Conservation (phyloP, 2,888 invertebrate species). For the Odontocolon sp. region DNA sequence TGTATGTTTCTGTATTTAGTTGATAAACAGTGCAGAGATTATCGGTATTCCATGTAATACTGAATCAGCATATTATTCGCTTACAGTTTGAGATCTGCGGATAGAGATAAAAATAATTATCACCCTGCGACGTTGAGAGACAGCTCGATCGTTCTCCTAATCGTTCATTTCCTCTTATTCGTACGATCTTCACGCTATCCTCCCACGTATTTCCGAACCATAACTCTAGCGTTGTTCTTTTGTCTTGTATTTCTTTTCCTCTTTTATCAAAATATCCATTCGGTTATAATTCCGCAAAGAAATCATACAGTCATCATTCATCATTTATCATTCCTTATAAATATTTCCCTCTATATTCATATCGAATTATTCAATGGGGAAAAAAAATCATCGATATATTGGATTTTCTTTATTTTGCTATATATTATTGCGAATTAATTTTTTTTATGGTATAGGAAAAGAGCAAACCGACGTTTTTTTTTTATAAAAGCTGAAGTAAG, state of each 20-base stretch:
- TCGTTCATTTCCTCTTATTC: slow-evolving; percentile 64
- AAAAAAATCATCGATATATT: neutral
- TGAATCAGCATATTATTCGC: slow-evolving; percentile 31
- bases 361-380: no score
- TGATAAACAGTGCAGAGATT: no score
- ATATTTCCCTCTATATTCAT: no score
- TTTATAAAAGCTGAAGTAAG: slow-evolving; percentile 41
- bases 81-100: slow-evolving; percentile 69
- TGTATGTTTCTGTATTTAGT: no score
- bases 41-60: slow-evolving; percentile 34
- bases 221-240: slow-evolving; percentile 36
- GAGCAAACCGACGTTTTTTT: slow-evolving; percentile 18
- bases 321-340: neutral
- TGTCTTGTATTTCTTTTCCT: slow-evolving; percentile 7
- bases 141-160: slow-evolving; percentile 64
- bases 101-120: slow-evolving; percentile 78
- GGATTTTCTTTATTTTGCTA: no score
- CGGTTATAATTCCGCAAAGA: slow-evolving; percentile 22
- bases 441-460: neutral
- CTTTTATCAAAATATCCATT: slow-evolving; percentile 35
- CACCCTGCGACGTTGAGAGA: slow-evolving; percentile 61
- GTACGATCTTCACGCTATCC: slow-evolving; percentile 60
- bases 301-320: neutral
- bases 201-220: slow-evolving; percentile 57
- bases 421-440: no score